phyloP scores from a whole-genome alignment of 1,140 invertebrate genomes.

The Trichonephila inaurata region DNA sequence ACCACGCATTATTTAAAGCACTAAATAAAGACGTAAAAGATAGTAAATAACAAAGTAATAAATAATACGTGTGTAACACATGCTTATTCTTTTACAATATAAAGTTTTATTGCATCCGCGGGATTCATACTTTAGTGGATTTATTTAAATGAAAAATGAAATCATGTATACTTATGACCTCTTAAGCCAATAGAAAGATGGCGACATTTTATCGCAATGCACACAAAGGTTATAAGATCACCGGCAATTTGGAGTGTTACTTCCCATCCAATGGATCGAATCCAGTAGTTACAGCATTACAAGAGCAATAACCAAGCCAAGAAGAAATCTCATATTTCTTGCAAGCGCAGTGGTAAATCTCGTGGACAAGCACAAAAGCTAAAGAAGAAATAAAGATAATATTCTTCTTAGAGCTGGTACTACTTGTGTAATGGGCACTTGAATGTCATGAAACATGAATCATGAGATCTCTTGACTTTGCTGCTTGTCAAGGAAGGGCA shows the following conservation, averaged over 20 bases:
- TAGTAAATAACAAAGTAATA: too few relatives aligned
- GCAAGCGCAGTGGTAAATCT: conserved; percentile 48
- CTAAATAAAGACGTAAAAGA: too few relatives aligned
- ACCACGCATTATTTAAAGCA: too few relatives aligned
- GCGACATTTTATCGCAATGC: conserved; percentile 11
- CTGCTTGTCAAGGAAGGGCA: conserved; percentile 42
- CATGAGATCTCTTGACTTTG: conserved; percentile 63
- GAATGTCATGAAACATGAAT: conserved; percentile 71
- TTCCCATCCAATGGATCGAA: conserved; percentile 12
- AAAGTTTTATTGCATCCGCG: not conserved
- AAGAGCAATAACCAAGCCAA: conserved; percentile 58
- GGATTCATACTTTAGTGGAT: not conserved
- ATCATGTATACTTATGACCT: conserved; percentile 19
- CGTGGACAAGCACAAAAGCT: conserved; percentile 56
- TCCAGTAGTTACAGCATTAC: conserved; percentile 21
- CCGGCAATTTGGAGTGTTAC: conserved; percentile 1
- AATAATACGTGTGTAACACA: too few relatives aligned
- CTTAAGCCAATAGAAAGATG: too few relatives aligned
- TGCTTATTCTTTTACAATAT: too few relatives aligned
- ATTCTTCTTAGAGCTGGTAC: conserved; percentile 50
- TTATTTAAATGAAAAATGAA: not conserved
- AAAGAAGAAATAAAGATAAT: conserved; percentile 65
- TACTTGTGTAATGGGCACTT: conserved; percentile 69
- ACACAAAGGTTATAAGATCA: conserved; percentile 39
- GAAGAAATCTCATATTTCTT: conserved; percentile 69